Percentiles rank a stretch among this genome's conserved stretches.
phyloP scores from a whole-genome alignment of 2,797 vertebrate genomes.

The Paramormyrops hopkinsi region DNA sequence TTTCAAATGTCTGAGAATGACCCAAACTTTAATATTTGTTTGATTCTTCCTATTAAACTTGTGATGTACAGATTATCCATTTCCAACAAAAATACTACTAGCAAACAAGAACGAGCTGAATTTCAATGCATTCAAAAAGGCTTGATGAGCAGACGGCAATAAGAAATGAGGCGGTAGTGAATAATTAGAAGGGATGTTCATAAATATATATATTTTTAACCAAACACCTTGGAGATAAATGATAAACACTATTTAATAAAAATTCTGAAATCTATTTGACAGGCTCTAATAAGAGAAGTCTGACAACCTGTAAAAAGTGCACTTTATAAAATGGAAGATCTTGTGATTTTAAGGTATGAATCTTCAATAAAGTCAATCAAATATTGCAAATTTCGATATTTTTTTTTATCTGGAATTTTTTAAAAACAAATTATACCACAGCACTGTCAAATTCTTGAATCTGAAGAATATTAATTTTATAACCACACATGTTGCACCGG shows the following conservation, averaged over 20 bases:
- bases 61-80: neutral
- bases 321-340: neutral
- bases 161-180: neutral
- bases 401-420: neutral
- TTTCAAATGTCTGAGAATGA: neutral
- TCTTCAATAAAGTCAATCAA: neutral
- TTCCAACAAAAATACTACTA: neutral
- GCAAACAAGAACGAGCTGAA: neutral
- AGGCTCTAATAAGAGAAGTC: neutral
- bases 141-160: neutral
- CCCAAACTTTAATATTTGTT: neutral
- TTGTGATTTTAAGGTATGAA: neutral
- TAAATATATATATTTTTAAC: neutral
- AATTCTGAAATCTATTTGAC: neutral
- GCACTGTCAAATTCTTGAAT: neutral
- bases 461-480: neutral
- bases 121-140: neutral
- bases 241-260: neutral
- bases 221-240: neutral
- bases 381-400: neutral
- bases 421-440: neutral
- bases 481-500: neutral
- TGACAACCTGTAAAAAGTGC: neutral
- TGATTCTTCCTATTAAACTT: neutral
- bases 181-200: neutral